Base-by-base conservation (phyloP, 2,888 invertebrate species). In the Cheiracanthium punctorium region DNA sequence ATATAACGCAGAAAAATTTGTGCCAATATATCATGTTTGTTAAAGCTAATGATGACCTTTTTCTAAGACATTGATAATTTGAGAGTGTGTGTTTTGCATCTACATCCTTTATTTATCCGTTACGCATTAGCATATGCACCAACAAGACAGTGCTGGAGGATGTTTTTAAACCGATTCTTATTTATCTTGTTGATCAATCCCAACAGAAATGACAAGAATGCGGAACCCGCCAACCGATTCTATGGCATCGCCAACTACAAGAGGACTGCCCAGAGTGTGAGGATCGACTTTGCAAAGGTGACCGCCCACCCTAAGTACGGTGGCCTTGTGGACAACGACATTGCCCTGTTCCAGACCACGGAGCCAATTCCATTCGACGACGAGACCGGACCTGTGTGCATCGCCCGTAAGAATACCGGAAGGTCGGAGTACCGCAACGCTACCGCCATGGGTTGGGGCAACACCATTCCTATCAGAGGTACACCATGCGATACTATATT, bases 391-490 rank as follows among this genome's bases (percentile, higher is more conserved):
- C 64, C 58, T 0, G 77, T 82, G 4, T 82, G 82, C 72, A 65
- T 82, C 5, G 69, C 82, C 14, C 20, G 30, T 4, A 10, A 0
- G 2, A 65, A 48, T 10, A 29, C 65, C 7, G 32, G 32, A 5
- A 1, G n/a, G 0, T 10, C 71, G 7, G 4, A n/a, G 1, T 37
- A 48, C 2, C 30, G 20, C 12, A 24, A 24, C n/a, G 73, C 72
- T 0, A 48, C 29, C 10, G 67, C 67, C 28, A 72, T 80, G 80
- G 80, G 80, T 0, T 80, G 80, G 80, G 80, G 80, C 29, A 37
- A 43, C 2, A 67, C 33, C 2, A 32, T n/a, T 7, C 43, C 67
- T 67, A 30, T 43, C 30, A 30, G 48, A 72, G 17, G 72, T 72
- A n/a, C n/a, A n/a, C n/a, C n/a, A n/a, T n/a, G n/a, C n/a, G n/a